Conservation (phyloP, 2,888 invertebrate species). For the Tetragnatha montana region DNA sequence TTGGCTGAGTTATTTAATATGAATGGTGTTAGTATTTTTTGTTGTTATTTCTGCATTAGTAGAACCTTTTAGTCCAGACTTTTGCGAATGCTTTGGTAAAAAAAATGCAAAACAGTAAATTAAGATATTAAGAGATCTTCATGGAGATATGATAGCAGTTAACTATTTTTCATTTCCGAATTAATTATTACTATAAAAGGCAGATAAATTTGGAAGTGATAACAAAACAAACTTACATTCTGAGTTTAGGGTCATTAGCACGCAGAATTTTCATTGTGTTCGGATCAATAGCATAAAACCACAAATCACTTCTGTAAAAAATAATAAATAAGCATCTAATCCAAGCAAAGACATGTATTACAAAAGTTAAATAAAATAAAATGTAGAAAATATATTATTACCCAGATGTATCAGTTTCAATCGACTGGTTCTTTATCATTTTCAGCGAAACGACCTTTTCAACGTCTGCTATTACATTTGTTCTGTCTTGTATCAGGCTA, state of each 20-base stretch:
- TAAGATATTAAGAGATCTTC: too few species aligned
- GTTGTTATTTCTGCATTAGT: too few species aligned
- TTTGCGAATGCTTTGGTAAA: too few species aligned
- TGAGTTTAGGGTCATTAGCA: conserved; percentile 84
- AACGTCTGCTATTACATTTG: conserved; percentile 86
- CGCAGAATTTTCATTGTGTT: conserved; percentile 84
- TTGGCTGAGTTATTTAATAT: too few species aligned
- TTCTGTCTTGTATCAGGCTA: conserved; percentile 83
- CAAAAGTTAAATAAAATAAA: not conserved
- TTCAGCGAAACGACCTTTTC: conserved; percentile 87
- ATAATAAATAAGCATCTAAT: not conserved
- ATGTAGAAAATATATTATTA: conserved; percentile 18
- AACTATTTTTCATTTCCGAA: too few species aligned
- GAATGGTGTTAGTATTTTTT: too few species aligned
- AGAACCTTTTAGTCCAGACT: too few species aligned
- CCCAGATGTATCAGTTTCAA: conserved; percentile 71
- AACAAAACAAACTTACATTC: conserved; percentile 73
- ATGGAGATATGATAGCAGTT: too few species aligned
- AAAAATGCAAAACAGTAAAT: too few species aligned
- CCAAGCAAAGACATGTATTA: not conserved
- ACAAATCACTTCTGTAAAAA: conserved; percentile 83
- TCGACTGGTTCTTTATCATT: conserved; percentile 67
- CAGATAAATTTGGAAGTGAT: not conserved
- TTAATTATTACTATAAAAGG: too few species aligned
- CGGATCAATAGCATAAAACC: conserved; percentile 91